Conservation (phyloP, 92 coral and sea anemone species). For the Chrysogorgia sp. region DNA sequence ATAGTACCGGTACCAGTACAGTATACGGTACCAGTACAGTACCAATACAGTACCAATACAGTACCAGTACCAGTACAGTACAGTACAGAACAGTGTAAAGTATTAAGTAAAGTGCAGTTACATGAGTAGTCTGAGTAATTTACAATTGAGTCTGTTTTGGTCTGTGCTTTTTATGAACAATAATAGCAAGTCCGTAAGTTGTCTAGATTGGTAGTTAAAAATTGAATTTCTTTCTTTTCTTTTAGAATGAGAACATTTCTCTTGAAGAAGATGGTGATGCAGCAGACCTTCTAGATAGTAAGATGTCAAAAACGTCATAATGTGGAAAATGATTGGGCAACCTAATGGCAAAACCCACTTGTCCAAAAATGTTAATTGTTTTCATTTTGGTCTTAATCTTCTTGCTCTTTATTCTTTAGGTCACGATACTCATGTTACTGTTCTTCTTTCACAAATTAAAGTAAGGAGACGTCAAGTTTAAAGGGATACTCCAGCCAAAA, state of each 20-base stretch:
- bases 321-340: constrained; percentile 11
- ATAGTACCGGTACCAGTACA: too few species aligned
- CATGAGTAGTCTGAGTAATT: too few species aligned
- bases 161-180: too few species aligned
- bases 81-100: too few species aligned
- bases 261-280: constrained; percentile 51
- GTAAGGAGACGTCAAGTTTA: constrained; percentile 31
- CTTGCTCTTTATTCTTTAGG: constrained; percentile 27
- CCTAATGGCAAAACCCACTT: constrained; percentile 17
- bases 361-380: background rate
- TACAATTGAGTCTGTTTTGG: too few species aligned
- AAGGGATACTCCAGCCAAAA: too few species aligned
- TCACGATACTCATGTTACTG: constrained; percentile 65
- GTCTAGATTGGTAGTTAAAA: background rate
- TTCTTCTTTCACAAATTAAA: constrained; percentile 62
- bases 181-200: too few species aligned
- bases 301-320: constrained; percentile 17
- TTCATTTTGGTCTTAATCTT: background rate
- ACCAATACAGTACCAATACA: too few species aligned
- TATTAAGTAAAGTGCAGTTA: too few species aligned
- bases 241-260: constrained; percentile 16
- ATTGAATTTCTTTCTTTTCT: background rate
- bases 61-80: too few species aligned
- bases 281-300: constrained; percentile 72
- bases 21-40: too few species aligned